A percentile compares a stretch with the other conserved stretches of the same genome.
Conservation (phyloP, 2,797 vertebrate species). For the Bovichtus diacanthus region DNA sequence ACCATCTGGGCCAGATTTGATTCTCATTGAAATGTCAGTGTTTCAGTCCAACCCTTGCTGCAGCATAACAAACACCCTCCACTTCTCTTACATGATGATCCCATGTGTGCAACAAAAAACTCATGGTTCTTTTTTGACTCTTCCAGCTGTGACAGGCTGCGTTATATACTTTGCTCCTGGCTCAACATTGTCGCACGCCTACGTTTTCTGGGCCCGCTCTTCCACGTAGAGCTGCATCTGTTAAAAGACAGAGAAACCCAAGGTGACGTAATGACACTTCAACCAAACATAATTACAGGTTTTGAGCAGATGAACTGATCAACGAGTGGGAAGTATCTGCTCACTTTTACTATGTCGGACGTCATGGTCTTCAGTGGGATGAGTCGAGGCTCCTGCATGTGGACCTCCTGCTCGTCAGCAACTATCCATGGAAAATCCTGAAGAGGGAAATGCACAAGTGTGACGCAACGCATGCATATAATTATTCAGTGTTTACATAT, state of each 20-base stretch:
- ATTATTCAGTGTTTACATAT: neutral
- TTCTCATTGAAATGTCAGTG: neutral
- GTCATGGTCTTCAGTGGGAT: constrained; percentile 98
- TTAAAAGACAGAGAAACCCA: constrained; percentile 11
- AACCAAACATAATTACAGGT: neutral
- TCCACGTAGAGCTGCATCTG: constrained; percentile 99
- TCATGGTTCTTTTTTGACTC: neutral
- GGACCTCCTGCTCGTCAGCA: constrained; percentile 96
- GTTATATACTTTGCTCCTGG: neutral
- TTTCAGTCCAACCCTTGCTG: neutral
- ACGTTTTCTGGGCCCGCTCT: constrained; percentile 92
- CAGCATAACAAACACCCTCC: constrained; percentile 5
- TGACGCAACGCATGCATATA: neutral
- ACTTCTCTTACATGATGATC: neutral
- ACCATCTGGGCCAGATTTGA: neutral
- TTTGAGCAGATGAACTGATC: neutral
- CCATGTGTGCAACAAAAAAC: constrained; percentile 2
- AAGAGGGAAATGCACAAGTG: constrained; percentile 6
- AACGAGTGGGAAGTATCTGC: neutral
- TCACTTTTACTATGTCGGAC: constrained; percentile 95
- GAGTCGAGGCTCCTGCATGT: constrained; percentile 95
- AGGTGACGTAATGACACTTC: neutral
- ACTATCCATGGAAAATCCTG: constrained; percentile 99
- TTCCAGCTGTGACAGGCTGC: neutral
- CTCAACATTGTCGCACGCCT: constrained; percentile 19